Conservation (phyloP, 2,113 vertebrate genomes). For the Rhynchomys soricoides region DNA sequence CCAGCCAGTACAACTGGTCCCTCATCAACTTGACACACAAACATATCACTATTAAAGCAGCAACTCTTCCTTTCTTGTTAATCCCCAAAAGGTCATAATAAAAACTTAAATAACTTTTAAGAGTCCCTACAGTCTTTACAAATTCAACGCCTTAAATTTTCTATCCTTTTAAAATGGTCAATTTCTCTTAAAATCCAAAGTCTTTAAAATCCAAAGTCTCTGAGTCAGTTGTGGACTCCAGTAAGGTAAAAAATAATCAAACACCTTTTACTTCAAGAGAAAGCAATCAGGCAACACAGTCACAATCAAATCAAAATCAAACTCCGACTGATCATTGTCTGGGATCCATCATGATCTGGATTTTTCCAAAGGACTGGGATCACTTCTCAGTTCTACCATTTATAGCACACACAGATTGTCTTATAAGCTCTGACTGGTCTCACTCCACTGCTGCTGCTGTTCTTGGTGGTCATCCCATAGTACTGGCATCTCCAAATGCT, state of each 20-base stretch:
- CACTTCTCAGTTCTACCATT: no score
- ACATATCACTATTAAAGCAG: background rate
- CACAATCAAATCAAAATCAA: no score
- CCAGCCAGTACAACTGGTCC: background rate
- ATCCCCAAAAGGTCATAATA: background rate
- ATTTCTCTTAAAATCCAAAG: background rate
- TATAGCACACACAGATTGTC: no score
- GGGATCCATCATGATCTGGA: no score
- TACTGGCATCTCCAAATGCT: background rate
- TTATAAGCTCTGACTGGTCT: no score
- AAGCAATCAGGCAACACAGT: no score
- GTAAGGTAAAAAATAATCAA: background rate
- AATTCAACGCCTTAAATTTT: background rate
- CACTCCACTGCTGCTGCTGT: no score
- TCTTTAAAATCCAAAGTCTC: background rate
- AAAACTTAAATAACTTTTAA: background rate
- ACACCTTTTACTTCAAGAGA: no score
- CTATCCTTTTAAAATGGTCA: background rate
- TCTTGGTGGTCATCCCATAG: background rate
- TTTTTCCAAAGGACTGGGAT: no score
- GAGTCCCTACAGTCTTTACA: background rate
- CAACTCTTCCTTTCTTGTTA: background rate
- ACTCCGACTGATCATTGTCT: no score
- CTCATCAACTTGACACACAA: background rate
- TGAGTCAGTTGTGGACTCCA: background rate